Evolutionary conservation across 2,113 vertebrate species (phyloP).

Genomic region (Ascaphus truei): DNA sequence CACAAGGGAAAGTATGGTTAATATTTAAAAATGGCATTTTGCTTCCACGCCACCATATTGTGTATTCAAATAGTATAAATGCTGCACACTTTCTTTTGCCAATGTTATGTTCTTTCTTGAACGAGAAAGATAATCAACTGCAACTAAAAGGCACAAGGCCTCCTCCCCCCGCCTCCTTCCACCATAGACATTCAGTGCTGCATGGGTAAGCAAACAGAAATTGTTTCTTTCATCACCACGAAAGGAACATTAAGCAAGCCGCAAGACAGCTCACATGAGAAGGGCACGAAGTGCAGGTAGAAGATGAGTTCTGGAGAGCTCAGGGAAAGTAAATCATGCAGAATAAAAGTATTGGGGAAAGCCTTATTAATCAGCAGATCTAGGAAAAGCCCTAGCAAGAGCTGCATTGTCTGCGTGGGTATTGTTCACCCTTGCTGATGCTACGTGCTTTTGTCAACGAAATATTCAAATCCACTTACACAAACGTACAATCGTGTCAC

Average conservation of each 20-base stretch:
- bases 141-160: conserved; percentile 42
- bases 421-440: too few species aligned
- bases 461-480: too few species aligned
- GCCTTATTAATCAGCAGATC: conserved; percentile 46
- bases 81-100: conserved; percentile 55
- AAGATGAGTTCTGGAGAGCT: conserved; percentile 47
- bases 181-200: conserved; percentile 38
- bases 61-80: conserved; percentile 35
- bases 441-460: too few species aligned
- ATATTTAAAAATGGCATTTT: too few species aligned
- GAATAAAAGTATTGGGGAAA: conserved; percentile 53
- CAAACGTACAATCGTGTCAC: too few species aligned
- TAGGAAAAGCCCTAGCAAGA: too few species aligned
- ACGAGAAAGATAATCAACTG: conserved; percentile 59
- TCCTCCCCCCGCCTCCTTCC: conserved; percentile 40
- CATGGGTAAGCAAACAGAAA: conserved; percentile 40
- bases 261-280: conserved; percentile 22
- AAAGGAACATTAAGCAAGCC: conserved; percentile 46
- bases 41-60: neutral
- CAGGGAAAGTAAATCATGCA: conserved; percentile 54
- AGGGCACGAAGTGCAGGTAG: conserved; percentile 28
- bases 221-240: conserved; percentile 14
- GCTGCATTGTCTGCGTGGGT: too few species aligned
- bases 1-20: too few species aligned
- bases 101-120: conserved; percentile 72